These are phyloP conservation scores for Nettapus auritus DNA, from an alignment of 2,113 vertebrate species.

Conservation along the genomic window DNA sequence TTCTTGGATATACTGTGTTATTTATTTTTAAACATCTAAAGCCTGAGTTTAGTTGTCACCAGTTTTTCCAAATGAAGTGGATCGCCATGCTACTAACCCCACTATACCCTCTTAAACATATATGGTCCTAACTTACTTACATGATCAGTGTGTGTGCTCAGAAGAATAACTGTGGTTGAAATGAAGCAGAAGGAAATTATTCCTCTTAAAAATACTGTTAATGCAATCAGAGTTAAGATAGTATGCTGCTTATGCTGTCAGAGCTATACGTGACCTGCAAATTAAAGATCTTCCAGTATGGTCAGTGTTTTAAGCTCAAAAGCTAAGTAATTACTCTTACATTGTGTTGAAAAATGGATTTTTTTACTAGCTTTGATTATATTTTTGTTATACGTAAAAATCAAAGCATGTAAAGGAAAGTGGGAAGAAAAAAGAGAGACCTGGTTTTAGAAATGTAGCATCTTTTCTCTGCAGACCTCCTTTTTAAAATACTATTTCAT, in stretches of 20 bases:
- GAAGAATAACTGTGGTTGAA: slow-evolving; percentile 7
- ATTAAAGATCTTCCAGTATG: background rate
- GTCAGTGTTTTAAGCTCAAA: background rate
- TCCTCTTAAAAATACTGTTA: slow-evolving; percentile 36
- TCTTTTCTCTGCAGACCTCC: background rate
- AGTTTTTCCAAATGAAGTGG: background rate
- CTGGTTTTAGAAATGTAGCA: background rate
- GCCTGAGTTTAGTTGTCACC: background rate
- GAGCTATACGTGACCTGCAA: background rate
- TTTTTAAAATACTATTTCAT: slow-evolving; percentile 15
- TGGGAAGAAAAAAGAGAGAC: background rate
- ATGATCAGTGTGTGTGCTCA: slow-evolving; percentile 2
- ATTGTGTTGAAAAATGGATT: background rate
- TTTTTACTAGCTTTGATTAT: background rate
- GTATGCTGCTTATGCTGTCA: background rate
- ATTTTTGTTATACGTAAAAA: background rate
- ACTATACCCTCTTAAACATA: background rate
- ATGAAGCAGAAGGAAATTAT: slow-evolving; percentile 2
- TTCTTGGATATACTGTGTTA: background rate
- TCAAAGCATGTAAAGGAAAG: background rate
- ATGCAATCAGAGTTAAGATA: slow-evolving; percentile 7
- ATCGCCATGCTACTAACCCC: background rate
- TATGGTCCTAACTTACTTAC: background rate
- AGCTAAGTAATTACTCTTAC: background rate
- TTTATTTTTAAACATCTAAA: background rate